Evolutionary conservation across 2,113 vertebrate species (phyloP).

Genomic region (Platysteira castanea): DNA sequence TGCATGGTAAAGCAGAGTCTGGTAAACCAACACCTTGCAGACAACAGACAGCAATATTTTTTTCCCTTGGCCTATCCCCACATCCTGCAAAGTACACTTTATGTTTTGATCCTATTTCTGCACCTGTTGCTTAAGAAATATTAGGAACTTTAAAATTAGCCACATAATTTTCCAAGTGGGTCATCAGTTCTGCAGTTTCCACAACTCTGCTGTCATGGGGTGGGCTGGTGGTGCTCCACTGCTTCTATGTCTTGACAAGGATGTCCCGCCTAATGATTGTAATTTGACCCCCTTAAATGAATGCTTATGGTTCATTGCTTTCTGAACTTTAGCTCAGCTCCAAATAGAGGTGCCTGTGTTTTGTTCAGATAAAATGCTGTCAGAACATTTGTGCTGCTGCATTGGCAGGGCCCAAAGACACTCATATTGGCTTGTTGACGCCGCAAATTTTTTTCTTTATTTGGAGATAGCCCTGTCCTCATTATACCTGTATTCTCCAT

Average conservation of each 20-base stretch:
- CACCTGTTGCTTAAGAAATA: not conserved
- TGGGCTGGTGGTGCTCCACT: not conserved
- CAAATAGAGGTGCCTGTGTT: not conserved
- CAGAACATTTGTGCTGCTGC: not conserved
- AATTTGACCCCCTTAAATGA: not conserved
- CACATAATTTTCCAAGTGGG: not conserved
- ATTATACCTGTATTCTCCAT: not conserved
- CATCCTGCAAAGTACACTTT: not conserved
- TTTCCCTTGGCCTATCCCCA: not conserved
- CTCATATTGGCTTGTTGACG: not conserved
- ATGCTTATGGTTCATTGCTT: not conserved
- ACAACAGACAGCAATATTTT: not conserved
- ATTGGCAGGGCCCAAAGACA: not conserved
- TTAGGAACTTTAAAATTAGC: not conserved
- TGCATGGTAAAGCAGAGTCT: not conserved
- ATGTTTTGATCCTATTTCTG: not conserved
- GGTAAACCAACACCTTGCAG: not conserved
- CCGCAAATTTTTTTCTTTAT: not conserved
- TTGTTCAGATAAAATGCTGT: not conserved
- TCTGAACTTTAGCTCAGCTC: not conserved
- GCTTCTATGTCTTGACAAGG: not conserved
- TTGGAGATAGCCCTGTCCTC: not conserved
- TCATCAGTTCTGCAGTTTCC: not conserved
- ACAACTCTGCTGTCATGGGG: not conserved
- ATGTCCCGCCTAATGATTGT: not conserved